phyloP scores from a whole-genome alignment of 2,888 invertebrate species.

The Coenonympha arcania region DNA sequence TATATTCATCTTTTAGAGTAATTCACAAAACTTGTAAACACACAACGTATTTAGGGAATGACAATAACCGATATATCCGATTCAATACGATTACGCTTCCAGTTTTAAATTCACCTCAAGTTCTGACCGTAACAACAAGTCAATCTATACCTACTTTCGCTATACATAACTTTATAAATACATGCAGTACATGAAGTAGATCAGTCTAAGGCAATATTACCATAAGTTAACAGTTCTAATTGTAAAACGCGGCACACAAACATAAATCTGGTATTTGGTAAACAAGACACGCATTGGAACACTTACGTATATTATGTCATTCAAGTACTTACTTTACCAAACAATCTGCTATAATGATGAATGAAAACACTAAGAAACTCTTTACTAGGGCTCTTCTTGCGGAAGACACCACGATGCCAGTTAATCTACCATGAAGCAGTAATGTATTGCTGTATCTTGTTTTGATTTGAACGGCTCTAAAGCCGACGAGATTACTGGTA shows the following conservation, averaged over 20 bases:
- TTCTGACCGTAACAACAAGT: conserved; percentile 4
- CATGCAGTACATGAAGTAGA: conserved; percentile 27
- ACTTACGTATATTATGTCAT: conserved; percentile 6
- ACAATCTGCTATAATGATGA: too few relatives aligned
- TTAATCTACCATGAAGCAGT: too few relatives aligned
- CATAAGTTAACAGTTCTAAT: conserved; percentile 18
- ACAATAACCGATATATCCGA: background rate
- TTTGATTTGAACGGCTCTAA: too few relatives aligned
- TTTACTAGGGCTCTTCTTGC: too few relatives aligned
- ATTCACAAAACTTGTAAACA: background rate
- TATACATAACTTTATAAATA: conserved; percentile 17
- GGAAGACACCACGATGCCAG: too few relatives aligned
- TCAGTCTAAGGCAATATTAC: conserved; percentile 13
- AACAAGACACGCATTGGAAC: conserved; percentile 9
- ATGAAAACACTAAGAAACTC: too few relatives aligned
- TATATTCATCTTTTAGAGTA: too few relatives aligned
- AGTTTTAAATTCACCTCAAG: conserved; percentile 5
- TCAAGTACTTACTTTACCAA: too few relatives aligned
- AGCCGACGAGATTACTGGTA: too few relatives aligned
- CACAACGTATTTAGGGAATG: background rate
- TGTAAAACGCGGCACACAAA: conserved; percentile 14
- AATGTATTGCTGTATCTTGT: too few relatives aligned
- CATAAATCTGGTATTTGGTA: conserved; percentile 2
- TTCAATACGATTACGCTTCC: background rate
- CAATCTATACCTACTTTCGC: conserved; percentile 25